Base-by-base conservation (phyloP, 2,888 invertebrate genomes). In the Portevinia maculata region DNA sequence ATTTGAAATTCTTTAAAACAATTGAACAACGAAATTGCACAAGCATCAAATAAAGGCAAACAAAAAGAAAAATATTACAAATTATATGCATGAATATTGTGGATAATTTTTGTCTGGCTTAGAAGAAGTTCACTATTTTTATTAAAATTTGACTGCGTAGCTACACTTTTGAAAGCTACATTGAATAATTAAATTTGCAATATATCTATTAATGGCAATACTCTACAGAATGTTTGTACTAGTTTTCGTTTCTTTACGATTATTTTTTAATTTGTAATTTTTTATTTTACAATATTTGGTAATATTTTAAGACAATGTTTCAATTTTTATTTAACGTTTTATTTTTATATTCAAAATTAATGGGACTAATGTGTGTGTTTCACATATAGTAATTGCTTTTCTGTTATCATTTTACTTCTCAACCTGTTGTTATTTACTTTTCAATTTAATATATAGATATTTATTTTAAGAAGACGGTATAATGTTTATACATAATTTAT, bases 141-240 rank as follows among this genome's bases (percentile, higher is more conserved):
- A 60, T 28, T 53, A 41, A 30, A n/a, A 55, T 32, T 37, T 41
- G 30, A 32, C 44, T 46, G 21, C 34, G 37, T 32, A 39, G 65
- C 64, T 53, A 48, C 11, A 13, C 13, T 50, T 55, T 55, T 41
- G 46, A 53, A 64, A 81, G 39, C 65, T 81, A 64, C 57, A 28
- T 62, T 81, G 30, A 41, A 53, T 75, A 81, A 44, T 64, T 59
- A 59, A 70, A 67, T 78, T 78, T 78, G 55, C 62, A 71, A 67
- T 76, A 83, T 52, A 15, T 30, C 57, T 48, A 48, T 65, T 64
- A 67, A 78, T 83, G 65, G 50, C 34, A 79, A 74, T 84, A 73
- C 32, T 79, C 74, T 79, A 84, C 73, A 74, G 79, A 84, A 74
- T 79, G 48, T 84, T 78, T 84, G 84, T 84, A 84, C 79, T 84